Conservation (phyloP, 2,888 invertebrate genomes). For the Acanthococcus lagerstroemiae region DNA sequence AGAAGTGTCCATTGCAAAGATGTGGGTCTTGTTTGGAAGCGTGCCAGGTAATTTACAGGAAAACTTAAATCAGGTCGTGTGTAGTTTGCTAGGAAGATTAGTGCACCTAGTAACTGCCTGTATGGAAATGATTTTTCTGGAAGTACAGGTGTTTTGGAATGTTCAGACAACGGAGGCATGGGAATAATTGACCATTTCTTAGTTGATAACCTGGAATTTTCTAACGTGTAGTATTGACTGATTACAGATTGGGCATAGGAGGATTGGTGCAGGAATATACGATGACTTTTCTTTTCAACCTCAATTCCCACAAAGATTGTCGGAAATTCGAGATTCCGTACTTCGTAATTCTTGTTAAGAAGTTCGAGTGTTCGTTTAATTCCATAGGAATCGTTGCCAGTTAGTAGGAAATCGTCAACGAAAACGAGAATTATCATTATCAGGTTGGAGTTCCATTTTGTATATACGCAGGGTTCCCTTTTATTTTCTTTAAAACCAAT, state of each 20-base stretch:
- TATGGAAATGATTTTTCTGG: too few relatives aligned
- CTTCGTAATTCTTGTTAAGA: neutral
- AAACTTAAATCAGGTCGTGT: conserved; percentile 4
- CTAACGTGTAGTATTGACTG: too few relatives aligned
- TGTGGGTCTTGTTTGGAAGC: neutral
- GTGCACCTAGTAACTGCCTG: neutral
- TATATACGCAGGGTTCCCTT: neutral
- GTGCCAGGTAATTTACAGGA: conserved; percentile 4
- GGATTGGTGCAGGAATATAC: too few relatives aligned
- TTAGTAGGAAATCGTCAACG: neutral
- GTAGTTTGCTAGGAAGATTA: conserved; percentile 3
- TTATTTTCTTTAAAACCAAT: too few relatives aligned
- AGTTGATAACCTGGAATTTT: too few relatives aligned
- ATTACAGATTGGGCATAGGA: too few relatives aligned
- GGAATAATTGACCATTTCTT: too few relatives aligned
- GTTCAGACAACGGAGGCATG: too few relatives aligned
- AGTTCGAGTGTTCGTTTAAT: neutral
- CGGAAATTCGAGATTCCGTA: neutral
- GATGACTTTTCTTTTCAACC: too few relatives aligned
- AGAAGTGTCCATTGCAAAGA: neutral
- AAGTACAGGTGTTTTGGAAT: too few relatives aligned
- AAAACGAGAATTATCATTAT: neutral
- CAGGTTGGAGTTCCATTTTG: neutral
- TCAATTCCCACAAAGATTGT: neutral
- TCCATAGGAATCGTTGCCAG: neutral